These are phyloP conservation scores for Peromyscus leucopus DNA, from an alignment of 2,113 vertebrate species.

Conservation along the genomic window DNA sequence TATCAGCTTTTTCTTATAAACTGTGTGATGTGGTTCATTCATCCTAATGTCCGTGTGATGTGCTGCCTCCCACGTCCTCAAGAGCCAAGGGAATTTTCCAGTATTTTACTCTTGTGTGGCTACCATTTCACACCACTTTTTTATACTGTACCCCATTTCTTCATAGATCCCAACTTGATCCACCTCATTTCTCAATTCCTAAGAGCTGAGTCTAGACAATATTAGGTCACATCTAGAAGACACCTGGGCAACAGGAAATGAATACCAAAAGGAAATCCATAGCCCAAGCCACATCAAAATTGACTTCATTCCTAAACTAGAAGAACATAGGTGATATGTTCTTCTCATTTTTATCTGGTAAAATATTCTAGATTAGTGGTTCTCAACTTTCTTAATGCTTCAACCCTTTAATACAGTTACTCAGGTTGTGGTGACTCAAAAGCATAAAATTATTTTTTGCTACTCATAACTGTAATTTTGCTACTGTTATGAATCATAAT, in stretches of 20 bases:
- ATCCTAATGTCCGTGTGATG: not conserved
- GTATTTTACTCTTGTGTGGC: not conserved
- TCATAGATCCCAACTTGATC: not conserved
- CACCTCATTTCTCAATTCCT: not conserved
- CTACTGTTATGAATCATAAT: not conserved
- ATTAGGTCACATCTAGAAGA: not conserved
- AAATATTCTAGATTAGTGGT: not conserved
- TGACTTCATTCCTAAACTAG: not conserved
- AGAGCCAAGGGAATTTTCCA: not conserved
- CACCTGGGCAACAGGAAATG: not conserved
- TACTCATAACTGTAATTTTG: not conserved
- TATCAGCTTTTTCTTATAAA: not conserved
- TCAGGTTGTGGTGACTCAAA: not conserved
- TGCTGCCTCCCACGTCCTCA: not conserved
- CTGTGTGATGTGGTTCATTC: not conserved
- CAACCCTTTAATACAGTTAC: not conserved
- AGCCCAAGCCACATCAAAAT: not conserved
- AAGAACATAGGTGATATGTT: not conserved
- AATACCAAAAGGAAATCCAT: not conserved
- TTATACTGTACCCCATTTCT: not conserved
- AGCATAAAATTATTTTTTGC: not conserved
- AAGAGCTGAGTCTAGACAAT: not conserved
- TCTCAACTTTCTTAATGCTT: not conserved
- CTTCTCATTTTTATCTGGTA: not conserved
- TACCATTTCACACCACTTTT: not conserved